phyloP scores from a whole-genome alignment of 2,888 invertebrate genomes.

The Sminthurides aquaticus region DNA sequence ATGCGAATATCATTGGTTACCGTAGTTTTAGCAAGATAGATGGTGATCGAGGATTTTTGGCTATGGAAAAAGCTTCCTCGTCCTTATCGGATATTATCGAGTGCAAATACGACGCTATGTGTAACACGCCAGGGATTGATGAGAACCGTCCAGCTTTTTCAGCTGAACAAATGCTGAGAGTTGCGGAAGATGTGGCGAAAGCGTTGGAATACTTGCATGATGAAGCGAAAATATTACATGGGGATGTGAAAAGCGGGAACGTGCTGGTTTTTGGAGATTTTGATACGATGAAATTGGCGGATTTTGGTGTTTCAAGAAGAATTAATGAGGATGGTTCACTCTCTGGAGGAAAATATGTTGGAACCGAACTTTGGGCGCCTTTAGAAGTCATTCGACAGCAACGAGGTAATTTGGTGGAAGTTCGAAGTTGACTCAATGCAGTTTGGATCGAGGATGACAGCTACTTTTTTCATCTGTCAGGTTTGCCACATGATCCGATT shows the following conservation, averaged over 20 bases:
- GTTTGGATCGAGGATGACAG: no score
- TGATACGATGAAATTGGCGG: constrained; percentile 67
- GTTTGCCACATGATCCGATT: constrained; percentile 49
- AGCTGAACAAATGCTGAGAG: constrained; percentile 58
- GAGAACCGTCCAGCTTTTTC: constrained; percentile 51
- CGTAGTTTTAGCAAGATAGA: constrained; percentile 52
- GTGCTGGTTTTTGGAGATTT: constrained; percentile 64
- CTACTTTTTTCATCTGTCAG: constrained; percentile 24
- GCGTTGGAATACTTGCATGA: constrained; percentile 72
- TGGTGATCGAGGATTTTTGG: constrained; percentile 53
- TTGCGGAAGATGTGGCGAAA: constrained; percentile 59
- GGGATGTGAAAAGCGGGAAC: constrained; percentile 78
- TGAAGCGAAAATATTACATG: constrained; percentile 63
- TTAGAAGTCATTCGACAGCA: constrained; percentile 59
- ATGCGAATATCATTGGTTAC: constrained; percentile 78
- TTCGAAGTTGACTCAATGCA: neutral
- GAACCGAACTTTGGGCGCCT: constrained; percentile 70
- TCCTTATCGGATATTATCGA: constrained; percentile 70
- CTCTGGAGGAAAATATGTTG: constrained; percentile 57
- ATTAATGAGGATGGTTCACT: constrained; percentile 59
- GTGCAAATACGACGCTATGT: constrained; percentile 58
- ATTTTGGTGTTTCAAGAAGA: constrained; percentile 73
- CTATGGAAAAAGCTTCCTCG: constrained; percentile 68
- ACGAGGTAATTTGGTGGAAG: constrained; percentile 24
- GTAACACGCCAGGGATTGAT: constrained; percentile 5